Evolutionary conservation across 2,113 vertebrate species (phyloP), one percentile per base, ranked within the genome.

Genomic region (Elanus axillaris): DNA sequence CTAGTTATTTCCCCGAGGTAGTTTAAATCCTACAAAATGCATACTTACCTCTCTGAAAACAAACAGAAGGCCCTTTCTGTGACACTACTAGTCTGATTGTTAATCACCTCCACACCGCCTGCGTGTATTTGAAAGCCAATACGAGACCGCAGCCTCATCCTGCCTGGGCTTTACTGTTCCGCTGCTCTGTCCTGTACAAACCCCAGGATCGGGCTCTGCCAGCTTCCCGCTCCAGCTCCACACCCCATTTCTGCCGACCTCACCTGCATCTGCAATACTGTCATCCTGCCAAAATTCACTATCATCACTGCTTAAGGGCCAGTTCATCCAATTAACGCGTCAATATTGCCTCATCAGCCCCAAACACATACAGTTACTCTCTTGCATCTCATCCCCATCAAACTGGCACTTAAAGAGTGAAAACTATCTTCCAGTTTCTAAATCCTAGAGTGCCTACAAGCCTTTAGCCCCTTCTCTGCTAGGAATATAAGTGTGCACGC

Each of bases 401-500:
- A 53, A 76, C 11, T 55, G 43, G 59, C 27, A 36, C 38, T 80
- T 45, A 22, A 66, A 58, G 23, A 77, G 75, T 31, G n/a, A 48
- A 45, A 84, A 83, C 11, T 23, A 85, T 8, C 80, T 72, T 42
- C 55, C 48, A 62, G 42, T 72, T 93, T 45, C 72, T 45, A 34
- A 17, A 48, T 8, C n/a, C 22, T 29, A 29, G 45, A 23, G 40
- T 4, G 2, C 31, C 19, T 91, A 75, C 63, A 29, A 73, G n/a
- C 45, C 42, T 67, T 50, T 15, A 63, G 36, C 18, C 21, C 56
- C 53, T 47, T 21, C 73, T 69, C 67, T 80, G 45, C 50, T 47
- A 42, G 88, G 80, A 59, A 68, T 3, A 4, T 3, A n/a, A 78
- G 29, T 8, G 38, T 0, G 0, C 6, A 12, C 3, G 0, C 63